Percentiles rank a stretch among this genome's conserved stretches.
These are phyloP conservation scores for Montipora sp. DNA, from an alignment of 64 coral and sea anemone genomes.

Conservation along the genomic window DNA sequence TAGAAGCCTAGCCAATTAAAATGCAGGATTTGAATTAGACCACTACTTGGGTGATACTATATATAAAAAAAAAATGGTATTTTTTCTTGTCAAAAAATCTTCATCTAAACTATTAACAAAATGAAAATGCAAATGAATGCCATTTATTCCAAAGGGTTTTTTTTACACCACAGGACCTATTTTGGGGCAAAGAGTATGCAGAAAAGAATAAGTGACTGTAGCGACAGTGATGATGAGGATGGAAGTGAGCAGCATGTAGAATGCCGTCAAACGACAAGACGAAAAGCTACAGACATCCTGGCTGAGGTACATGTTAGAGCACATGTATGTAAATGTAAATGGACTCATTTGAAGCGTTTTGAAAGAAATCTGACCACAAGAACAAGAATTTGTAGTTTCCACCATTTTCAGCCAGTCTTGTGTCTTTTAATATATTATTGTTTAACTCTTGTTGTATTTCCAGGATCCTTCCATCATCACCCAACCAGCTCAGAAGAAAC, in stretches of 20 bases:
- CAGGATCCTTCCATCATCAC: constrained; percentile 1
- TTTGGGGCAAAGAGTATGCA: constrained; percentile 90
- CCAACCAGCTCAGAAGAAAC: constrained; percentile 63
- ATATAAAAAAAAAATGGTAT: too few species aligned
- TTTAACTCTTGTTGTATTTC: not conserved
- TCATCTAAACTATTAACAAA: too few species aligned
- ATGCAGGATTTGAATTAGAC: too few species aligned
- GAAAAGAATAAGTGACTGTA: constrained; percentile 73
- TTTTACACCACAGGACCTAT: constrained; percentile 54
- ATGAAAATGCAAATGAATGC: not conserved
- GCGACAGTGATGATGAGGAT: constrained; percentile 66
- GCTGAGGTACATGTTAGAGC: constrained; percentile 59
- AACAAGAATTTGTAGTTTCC: too few species aligned
- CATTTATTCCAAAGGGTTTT: not conserved
- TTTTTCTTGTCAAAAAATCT: too few species aligned
- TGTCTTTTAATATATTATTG: too few species aligned
- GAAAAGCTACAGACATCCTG: constrained; percentile 94
- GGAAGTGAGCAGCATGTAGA: not conserved
- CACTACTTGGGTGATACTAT: too few species aligned
- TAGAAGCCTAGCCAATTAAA: too few species aligned
- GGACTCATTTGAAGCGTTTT: too few species aligned
- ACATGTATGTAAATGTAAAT: too few species aligned
- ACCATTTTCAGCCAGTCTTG: too few species aligned
- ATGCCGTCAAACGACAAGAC: not conserved
- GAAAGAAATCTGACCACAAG: too few species aligned